These are phyloP conservation scores for Marmota flaviventris DNA, from an alignment of 2,113 vertebrate species.

Conservation along the genomic window DNA sequence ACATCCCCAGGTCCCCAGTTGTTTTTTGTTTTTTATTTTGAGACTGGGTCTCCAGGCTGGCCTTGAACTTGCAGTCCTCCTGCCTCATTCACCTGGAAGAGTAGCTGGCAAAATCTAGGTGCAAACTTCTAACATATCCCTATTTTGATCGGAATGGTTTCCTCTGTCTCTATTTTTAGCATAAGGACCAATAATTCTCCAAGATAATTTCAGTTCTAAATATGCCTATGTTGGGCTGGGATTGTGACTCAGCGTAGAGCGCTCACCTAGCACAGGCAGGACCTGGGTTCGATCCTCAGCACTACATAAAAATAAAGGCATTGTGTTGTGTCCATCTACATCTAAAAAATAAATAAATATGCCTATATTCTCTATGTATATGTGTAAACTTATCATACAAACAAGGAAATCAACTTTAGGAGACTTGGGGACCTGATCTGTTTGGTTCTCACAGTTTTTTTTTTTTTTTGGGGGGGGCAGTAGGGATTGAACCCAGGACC, in stretches of 20 bases:
- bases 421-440: background rate
- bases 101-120: background rate
- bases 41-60: background rate
- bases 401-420: background rate
- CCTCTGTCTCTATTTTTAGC: background rate
- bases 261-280: too few relatives aligned
- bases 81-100: background rate
- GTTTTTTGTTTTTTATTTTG: background rate
- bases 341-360: background rate
- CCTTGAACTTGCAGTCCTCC: background rate
- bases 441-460: too few relatives aligned
- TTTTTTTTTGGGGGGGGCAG: too few relatives aligned
- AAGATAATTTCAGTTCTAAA: constrained; percentile 44
- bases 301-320: too few relatives aligned
- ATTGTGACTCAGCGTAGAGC: too few relatives aligned
- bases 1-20: background rate
- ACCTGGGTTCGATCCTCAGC: too few relatives aligned
- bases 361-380: background rate
- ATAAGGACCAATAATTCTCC: background rate
- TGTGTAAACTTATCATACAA: background rate
- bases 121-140: background rate
- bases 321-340: too few relatives aligned
- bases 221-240: too few relatives aligned
- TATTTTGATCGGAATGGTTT: background rate
- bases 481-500: too few relatives aligned